Percentiles rank a stretch among this genome's conserved stretches.
Conservation (phyloP, 2,888 invertebrate genomes). For the Drosophila atroscutellata region DNA sequence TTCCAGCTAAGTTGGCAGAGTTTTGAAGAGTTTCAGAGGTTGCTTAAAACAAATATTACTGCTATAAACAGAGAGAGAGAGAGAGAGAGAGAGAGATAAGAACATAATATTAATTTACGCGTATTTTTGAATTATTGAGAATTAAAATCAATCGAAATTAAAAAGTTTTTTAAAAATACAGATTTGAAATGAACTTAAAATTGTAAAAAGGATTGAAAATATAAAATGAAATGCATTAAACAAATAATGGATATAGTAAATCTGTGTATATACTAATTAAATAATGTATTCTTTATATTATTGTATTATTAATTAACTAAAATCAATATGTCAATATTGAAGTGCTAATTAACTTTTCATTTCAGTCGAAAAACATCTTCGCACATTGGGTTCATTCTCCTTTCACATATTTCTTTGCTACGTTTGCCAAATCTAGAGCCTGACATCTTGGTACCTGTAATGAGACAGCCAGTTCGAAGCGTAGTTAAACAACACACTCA, state of each 20-base stretch:
- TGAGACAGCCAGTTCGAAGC: slow-evolving; percentile 14
- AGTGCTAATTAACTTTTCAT: slow-evolving; percentile 29
- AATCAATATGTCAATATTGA: slow-evolving; percentile 33
- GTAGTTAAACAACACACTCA: slow-evolving; percentile 7
- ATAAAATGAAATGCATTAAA: not conserved
- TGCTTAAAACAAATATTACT: not conserved
- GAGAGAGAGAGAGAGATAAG: not conserved
- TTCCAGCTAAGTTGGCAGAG: slow-evolving; percentile 55
- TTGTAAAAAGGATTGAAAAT: not conserved
- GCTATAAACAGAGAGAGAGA: not conserved
- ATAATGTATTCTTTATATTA: not conserved
- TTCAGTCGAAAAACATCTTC: slow-evolving; percentile 5
- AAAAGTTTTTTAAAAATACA: not conserved
- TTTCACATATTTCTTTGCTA: slow-evolving; percentile 13
- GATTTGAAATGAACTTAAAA: not conserved
- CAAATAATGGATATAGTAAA: not conserved
- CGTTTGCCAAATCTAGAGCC: slow-evolving; percentile 44
- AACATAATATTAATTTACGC: rapidly evolving
- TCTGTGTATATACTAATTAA: not conserved
- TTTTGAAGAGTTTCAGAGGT: not conserved
- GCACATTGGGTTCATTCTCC: slow-evolving; percentile 28
- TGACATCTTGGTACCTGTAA: slow-evolving; percentile 46
- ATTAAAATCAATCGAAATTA: not conserved
- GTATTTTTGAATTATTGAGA: no score
- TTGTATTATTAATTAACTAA: not conserved